Evolutionary conservation across 2,888 invertebrate species (phyloP), one percentile per base, ranked within the genome.

Genomic region (Agapetus fuscipes): DNA sequence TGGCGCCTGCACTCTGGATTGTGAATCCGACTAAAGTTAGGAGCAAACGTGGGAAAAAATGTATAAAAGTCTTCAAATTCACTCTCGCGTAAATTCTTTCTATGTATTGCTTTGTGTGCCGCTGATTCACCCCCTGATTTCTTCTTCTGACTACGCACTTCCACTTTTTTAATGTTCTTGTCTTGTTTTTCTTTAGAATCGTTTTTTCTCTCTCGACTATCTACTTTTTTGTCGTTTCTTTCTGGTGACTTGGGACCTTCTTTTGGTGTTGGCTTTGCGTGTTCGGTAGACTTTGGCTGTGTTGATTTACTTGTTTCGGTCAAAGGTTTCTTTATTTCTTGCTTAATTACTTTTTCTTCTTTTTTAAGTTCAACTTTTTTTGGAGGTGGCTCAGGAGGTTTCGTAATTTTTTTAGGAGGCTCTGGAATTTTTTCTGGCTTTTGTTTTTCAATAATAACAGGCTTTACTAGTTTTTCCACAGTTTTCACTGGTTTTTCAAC

Each of bases 1-100:
- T 81, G 81, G 54, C 77, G 74, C 49, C 77, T 72, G 62, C 82
- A 82, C 56, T 76, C 74, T 33, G 71, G 62, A 54, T 76, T 73
- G 53, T 74, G 70, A 47, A 78, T 72, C 48, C 72, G 70, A 41
- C 76, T 72, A 56, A 78, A 78, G 62, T 79, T 78, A 44, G 79
- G 76, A 48, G 79, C 74, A 59, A 81, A 81, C 33, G 76, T 76
- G 41, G 80, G 80, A 48, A 80, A 64, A 54, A 72, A 72, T 51
- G 77, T 71, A 55, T 80, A 73, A 49, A 78, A 64, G 51, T 74
- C 71, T 54, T 76, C 73, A 54, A 78, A 74, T 60, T 69, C 68
- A 56, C 71, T 68, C 55, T 68, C 62, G 14, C 66, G 58, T 47
- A 70, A 60, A 52, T 65, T 66, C 37, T 62, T 61, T 50, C 51